Conservation (phyloP, 2,888 invertebrate genomes). For the Hyalella azteca region DNA sequence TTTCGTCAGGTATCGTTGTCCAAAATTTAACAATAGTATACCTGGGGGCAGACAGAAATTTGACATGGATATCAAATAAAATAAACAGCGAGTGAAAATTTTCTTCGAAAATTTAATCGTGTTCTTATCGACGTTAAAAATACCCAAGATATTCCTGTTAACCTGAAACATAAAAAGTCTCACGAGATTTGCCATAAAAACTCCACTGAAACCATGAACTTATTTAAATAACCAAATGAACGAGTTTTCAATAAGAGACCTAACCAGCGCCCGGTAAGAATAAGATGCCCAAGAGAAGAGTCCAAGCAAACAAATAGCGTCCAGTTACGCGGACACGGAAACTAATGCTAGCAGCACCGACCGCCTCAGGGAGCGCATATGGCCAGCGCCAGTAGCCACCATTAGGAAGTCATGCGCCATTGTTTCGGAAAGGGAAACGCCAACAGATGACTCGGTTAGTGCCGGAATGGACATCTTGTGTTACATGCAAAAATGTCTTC, state of each 20-base stretch:
- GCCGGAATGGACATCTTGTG: constrained; percentile 32
- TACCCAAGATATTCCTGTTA: no score
- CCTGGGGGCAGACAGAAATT: not conserved
- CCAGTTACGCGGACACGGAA: constrained; percentile 23
- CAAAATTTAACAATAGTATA: no score
- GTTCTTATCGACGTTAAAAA: no score
- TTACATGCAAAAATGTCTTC: constrained; percentile 21
- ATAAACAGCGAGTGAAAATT: not conserved
- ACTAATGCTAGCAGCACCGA: not conserved
- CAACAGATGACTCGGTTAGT: constrained; percentile 35
- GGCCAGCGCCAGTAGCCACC: constrained; percentile 32
- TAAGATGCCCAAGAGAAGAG: not conserved
- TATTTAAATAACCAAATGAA: no score
- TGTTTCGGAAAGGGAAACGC: constrained; percentile 12
- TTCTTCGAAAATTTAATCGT: no score
- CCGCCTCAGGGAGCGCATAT: constrained; percentile 15
- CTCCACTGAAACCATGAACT: not conserved
- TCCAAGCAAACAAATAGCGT: constrained; percentile 4
- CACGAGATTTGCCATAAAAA: not conserved
- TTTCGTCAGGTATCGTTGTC: no score
- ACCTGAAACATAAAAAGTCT: not conserved
- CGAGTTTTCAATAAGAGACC: no score
- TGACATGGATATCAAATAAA: not conserved
- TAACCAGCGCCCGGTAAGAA: no score
- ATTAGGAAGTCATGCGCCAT: constrained; percentile 32